Evolutionary conservation across 2,888 invertebrate species (phyloP).

Genomic region (Euzophera pinguis): DNA sequence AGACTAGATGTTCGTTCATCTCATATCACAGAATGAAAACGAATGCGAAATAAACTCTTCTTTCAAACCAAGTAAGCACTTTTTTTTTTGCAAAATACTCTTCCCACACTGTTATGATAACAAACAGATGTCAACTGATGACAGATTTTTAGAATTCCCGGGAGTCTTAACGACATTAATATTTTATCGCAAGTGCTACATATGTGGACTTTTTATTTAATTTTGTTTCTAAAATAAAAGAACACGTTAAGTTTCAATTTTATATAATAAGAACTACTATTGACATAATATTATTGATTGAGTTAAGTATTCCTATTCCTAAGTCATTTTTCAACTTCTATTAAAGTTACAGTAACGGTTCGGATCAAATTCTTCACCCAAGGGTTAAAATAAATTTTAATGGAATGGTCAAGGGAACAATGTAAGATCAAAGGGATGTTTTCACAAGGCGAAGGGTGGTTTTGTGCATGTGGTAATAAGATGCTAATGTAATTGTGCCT

Average conservation of each 20-base stretch:
- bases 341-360: constrained; percentile 25
- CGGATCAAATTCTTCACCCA: constrained; percentile 49
- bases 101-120: constrained; percentile 17
- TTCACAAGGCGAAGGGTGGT: constrained; percentile 50
- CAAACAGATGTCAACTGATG: constrained; percentile 37
- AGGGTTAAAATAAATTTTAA: constrained; percentile 52
- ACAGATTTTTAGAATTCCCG: constrained; percentile 34
- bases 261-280: too few relatives aligned
- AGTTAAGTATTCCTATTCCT: too few relatives aligned
- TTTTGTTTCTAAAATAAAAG: not conserved
- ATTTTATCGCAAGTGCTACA: constrained; percentile 5
- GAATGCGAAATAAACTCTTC: not conserved
- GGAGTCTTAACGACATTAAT: constrained; percentile 1
- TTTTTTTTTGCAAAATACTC: constrained; percentile 15
- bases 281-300: too few relatives aligned
- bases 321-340: not conserved
- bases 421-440: constrained; percentile 63
- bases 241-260: too few relatives aligned
- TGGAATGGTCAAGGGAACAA: constrained; percentile 59
- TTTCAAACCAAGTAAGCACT: not conserved
- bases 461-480: constrained; percentile 47
- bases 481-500: constrained; percentile 57
- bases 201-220: not conserved
- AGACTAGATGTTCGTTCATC: too few relatives aligned
- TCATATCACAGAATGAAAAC: too few relatives aligned